Evolutionary conservation across 2,797 vertebrate genomes (phyloP).

Genomic region (Rallus crepitans): DNA sequence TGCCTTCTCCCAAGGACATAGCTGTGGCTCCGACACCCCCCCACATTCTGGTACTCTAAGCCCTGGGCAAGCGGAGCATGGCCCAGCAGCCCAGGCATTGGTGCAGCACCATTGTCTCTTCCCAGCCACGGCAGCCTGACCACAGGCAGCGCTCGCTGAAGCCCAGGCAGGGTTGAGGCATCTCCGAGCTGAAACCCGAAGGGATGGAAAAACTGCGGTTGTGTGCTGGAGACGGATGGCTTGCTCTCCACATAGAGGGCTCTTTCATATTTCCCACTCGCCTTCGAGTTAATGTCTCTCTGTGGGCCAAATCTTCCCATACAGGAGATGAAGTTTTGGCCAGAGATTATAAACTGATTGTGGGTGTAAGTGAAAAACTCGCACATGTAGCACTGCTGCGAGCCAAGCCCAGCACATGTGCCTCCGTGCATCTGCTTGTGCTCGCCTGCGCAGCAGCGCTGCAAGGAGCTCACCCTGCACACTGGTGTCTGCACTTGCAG

Average conservation of each 20-base stretch:
- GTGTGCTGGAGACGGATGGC: not conserved
- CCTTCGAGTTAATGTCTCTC: not conserved
- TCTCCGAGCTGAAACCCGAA: rapidly evolving
- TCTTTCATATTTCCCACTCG: conserved; percentile 7
- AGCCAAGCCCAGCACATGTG: not conserved
- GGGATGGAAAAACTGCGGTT: not conserved
- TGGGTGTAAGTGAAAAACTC: not conserved
- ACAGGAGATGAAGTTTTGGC: not conserved
- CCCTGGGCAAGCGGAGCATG: rapidly evolving
- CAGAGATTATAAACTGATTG: conserved; percentile 14
- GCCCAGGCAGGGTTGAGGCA: not conserved
- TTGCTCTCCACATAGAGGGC: not conserved
- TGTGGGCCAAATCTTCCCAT: not conserved
- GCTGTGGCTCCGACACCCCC: rapidly evolving
- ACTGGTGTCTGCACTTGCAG: rapidly evolving
- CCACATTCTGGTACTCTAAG: rapidly evolving
- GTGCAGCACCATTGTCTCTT: rapidly evolving
- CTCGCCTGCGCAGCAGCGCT: not conserved
- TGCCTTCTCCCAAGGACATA: not conserved
- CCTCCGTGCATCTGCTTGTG: not conserved
- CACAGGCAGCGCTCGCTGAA: not conserved
- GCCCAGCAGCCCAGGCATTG: rapidly evolving
- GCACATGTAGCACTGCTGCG: not conserved
- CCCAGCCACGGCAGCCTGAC: not conserved
- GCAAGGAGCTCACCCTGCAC: not conserved